Evolutionary conservation across 92 coral and sea anemone species (phyloP).

Genomic region (Umimayanthus chanpuru): DNA sequence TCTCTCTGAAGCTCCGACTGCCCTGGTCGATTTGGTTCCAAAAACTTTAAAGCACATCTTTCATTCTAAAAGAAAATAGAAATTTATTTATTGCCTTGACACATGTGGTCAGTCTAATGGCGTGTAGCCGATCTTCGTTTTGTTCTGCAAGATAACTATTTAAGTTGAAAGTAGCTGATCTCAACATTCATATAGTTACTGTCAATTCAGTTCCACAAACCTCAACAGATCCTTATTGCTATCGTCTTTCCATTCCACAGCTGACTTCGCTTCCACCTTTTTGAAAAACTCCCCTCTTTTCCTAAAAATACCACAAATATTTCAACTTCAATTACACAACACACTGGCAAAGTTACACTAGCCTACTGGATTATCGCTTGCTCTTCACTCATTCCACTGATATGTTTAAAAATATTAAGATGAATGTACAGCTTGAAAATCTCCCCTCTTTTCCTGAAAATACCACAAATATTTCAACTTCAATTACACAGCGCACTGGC

Average conservation of each 20-base stretch:
- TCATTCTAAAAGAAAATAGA: too few relatives aligned
- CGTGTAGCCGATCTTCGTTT: too few relatives aligned
- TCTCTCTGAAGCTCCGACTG: too few relatives aligned
- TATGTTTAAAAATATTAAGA: too few relatives aligned
- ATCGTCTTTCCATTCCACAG: slow-evolving; percentile 73
- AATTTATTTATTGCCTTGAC: too few relatives aligned
- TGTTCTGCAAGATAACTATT: too few relatives aligned
- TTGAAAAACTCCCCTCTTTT: slow-evolving; percentile 93
- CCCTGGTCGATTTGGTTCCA: too few relatives aligned
- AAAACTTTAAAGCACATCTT: too few relatives aligned
- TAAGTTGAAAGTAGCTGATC: not conserved
- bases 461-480: not conserved
- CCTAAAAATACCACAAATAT: slow-evolving; percentile 48
- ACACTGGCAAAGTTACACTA: not conserved
- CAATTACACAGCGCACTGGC: not conserved
- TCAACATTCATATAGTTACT: not conserved
- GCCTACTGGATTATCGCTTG: not conserved
- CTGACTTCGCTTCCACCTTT: slow-evolving; percentile 62
- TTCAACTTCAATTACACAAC: not conserved
- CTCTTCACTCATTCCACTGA: too few relatives aligned
- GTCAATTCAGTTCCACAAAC: slow-evolving; percentile 44
- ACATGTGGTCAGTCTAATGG: too few relatives aligned
- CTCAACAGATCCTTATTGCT: slow-evolving; percentile 81
- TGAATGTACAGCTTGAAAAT: slow-evolving; percentile 86
- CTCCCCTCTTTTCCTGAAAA: slow-evolving; percentile 82